Conservation (phyloP, 2,888 invertebrate species). For the Heliconius charithonia region DNA sequence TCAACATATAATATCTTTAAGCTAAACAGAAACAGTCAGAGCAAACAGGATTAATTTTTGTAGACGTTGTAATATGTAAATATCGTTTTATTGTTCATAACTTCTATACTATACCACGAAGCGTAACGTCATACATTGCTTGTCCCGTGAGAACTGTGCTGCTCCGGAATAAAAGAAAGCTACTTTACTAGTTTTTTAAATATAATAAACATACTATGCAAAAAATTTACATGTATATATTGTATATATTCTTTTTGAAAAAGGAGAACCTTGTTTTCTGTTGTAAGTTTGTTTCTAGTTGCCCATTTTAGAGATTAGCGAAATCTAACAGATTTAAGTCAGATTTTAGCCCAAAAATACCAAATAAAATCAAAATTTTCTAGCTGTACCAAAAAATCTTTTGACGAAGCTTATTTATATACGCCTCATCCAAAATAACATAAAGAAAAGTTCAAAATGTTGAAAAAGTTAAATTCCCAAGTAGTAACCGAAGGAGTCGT, state of each 20-base stretch:
- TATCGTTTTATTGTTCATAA: background rate
- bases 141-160: background rate
- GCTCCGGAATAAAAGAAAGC: background rate
- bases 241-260: too few relatives aligned
- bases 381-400: background rate
- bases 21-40: too few relatives aligned
- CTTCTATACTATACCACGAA: background rate
- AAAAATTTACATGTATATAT: background rate
- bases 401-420: background rate
- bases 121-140: background rate
- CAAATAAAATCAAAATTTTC: too few relatives aligned
- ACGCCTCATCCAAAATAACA: background rate
- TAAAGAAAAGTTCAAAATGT: background rate
- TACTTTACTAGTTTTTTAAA: background rate
- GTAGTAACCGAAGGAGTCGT: slow-evolving; percentile 32
- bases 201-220: background rate
- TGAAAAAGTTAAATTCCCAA: slow-evolving; percentile 24
- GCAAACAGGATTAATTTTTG: too few relatives aligned
- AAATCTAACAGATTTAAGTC: too few relatives aligned
- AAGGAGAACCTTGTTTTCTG: too few relatives aligned
- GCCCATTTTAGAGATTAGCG: too few relatives aligned
- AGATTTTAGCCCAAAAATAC: too few relatives aligned
- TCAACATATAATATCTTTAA: too few relatives aligned
- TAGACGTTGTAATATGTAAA: background rate
- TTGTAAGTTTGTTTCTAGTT: too few relatives aligned